Percentiles rank a stretch among this genome's conserved stretches.
Evolutionary conservation across 2,797 vertebrate species (phyloP).

Genomic region (Percopsis omiscomaycus): DNA sequence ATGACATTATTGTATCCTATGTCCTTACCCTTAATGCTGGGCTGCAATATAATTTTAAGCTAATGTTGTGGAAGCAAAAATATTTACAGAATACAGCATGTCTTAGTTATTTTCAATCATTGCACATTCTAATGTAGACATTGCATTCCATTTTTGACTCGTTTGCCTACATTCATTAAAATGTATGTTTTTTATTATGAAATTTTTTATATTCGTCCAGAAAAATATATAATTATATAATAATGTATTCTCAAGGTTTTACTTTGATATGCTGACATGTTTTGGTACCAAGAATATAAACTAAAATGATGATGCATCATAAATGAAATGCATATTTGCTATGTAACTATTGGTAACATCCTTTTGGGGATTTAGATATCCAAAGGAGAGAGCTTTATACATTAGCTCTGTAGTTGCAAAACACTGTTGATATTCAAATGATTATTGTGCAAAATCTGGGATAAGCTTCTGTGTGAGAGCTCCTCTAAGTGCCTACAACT

Average conservation of each 20-base stretch:
- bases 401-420: conserved; percentile 99
- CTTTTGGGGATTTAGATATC: conserved; percentile 87
- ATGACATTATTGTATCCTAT: conserved; percentile 33
- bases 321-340: conserved; percentile 78
- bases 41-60: neutral
- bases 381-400: conserved; percentile 99
- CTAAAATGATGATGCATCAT: conserved; percentile 57
- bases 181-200: neutral
- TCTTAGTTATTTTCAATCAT: neutral
- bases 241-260: conserved; percentile 3
- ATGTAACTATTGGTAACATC: conserved; percentile 82
- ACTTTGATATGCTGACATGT: conserved; percentile 2
- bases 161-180: neutral
- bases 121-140: neutral
- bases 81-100: neutral
- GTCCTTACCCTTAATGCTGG: conserved; percentile 15
- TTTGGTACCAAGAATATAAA: conserved; percentile 2
- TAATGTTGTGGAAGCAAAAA: neutral
- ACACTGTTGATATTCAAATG: conserved; percentile 99
- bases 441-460: conserved; percentile 99
- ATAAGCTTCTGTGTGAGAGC: conserved; percentile 99
- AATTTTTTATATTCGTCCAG: conserved; percentile 1
- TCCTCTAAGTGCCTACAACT: conserved; percentile 99
- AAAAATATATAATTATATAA: conserved; percentile 1
- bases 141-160: neutral